A percentile compares a stretch with the other conserved stretches of the same genome.
These are phyloP conservation scores for Pseudomyrmex concolor DNA, from an alignment of 1,140 invertebrate genomes.

Conservation along the genomic window DNA sequence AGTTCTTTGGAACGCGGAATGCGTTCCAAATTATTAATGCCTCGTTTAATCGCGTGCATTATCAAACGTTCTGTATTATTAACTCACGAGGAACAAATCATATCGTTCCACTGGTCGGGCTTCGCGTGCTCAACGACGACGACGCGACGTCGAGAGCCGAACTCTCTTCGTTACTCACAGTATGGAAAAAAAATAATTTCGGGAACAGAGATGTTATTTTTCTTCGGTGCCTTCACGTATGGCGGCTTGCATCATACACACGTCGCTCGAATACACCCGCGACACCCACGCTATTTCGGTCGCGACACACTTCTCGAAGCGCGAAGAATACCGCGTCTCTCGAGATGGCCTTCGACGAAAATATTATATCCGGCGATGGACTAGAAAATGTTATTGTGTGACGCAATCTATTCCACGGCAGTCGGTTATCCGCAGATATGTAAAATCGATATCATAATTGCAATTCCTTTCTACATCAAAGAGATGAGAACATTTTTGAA, in stretches of 20 bases:
- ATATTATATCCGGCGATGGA: conserved; percentile 27
- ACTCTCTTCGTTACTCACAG: background rate
- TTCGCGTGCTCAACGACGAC: too few species aligned
- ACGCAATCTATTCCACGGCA: background rate
- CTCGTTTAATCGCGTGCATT: background rate
- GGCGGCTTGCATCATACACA: conserved; percentile 29
- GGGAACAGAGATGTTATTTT: background rate
- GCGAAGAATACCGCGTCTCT: background rate
- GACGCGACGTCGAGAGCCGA: conserved; percentile 2
- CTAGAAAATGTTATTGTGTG: background rate
- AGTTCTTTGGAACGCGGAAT: background rate
- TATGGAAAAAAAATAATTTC: conserved; percentile 18
- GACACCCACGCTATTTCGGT: conserved; percentile 66
- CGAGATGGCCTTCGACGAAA: conserved; percentile 34
- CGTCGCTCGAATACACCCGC: background rate
- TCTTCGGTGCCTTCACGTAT: conserved; percentile 8
- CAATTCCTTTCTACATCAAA: background rate
- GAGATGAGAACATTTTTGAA: background rate
- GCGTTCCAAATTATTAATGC: background rate
- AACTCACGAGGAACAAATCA: background rate
- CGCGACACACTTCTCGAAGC: conserved; percentile 60
- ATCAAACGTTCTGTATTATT: background rate
- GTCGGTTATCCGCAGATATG: background rate
- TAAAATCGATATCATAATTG: background rate
- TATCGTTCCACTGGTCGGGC: background rate